Conservation (phyloP, 2,113 vertebrate species). For the Martes martes region DNA sequence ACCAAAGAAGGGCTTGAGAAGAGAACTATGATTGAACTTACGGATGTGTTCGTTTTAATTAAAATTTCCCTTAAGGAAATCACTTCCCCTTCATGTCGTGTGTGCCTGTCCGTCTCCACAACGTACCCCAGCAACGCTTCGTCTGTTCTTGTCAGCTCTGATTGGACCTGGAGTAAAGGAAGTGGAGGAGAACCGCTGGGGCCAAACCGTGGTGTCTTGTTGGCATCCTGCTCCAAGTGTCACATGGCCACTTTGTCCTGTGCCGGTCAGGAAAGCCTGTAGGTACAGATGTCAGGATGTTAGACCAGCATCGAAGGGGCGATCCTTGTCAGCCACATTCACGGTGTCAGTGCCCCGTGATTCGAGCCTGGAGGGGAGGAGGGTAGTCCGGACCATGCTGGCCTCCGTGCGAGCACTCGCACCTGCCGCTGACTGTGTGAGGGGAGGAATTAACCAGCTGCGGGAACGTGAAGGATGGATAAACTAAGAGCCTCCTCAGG, state of each 20-base stretch:
- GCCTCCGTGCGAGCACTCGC: accelerated
- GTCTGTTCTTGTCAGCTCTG: accelerated
- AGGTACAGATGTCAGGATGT: accelerated
- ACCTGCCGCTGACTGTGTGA: accelerated
- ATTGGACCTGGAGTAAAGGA: accelerated
- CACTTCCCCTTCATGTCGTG: accelerated
- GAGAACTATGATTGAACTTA: background rate
- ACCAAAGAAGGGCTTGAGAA: background rate
- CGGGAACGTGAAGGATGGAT: accelerated
- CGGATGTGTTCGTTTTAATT: background rate
- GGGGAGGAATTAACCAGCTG: accelerated
- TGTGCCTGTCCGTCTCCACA: accelerated
- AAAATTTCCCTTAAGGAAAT: too few species aligned
- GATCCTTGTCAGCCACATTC: accelerated
- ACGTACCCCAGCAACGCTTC: accelerated
- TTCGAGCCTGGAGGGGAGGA: background rate
- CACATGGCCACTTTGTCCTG: accelerated
- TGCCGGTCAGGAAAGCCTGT: accelerated
- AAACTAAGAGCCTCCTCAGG: accelerated
- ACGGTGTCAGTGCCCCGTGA: accelerated
- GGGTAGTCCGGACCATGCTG: accelerated
- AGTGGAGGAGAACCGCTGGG: accelerated
- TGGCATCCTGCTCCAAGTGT: accelerated
- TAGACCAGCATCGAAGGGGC: accelerated
- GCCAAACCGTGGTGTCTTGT: accelerated